These are phyloP conservation scores for Tetranychus truncatus DNA, from an alignment of 2,888 invertebrate species.

Conservation along the genomic window DNA sequence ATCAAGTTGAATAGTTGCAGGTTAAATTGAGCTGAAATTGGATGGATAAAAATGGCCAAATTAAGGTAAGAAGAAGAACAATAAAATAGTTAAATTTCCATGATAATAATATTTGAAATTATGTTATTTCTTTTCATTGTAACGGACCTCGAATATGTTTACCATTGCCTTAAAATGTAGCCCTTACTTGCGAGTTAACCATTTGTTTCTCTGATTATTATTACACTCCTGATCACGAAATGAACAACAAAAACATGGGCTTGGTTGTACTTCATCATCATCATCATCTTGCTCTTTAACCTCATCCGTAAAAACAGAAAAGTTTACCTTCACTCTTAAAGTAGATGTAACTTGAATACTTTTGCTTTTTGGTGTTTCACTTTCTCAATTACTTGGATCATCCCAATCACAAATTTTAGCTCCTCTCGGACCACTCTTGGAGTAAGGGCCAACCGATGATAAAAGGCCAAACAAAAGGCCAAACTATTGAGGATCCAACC, in stretches of 20 bases:
- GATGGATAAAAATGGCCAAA: too few relatives aligned
- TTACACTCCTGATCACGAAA: neutral
- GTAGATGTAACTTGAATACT: neutral
- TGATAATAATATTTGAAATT: neutral
- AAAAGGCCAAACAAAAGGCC: neutral
- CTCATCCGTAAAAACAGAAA: neutral
- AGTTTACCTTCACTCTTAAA: neutral
- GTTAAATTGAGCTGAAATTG: too few relatives aligned
- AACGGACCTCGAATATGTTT: too few relatives aligned
- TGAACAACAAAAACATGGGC: neutral
- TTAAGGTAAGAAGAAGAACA: too few relatives aligned
- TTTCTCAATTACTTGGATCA: neutral
- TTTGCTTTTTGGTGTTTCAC: too few relatives aligned
- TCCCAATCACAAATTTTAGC: neutral
- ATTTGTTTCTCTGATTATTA: neutral
- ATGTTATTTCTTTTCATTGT: neutral
- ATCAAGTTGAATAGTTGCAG: too few relatives aligned
- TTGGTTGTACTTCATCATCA: neutral
- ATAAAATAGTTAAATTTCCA: too few relatives aligned
- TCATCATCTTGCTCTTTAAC: neutral
- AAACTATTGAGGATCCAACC: too few relatives aligned
- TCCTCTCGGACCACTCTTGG: neutral
- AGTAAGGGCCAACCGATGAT: neutral
- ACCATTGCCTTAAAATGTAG: neutral
- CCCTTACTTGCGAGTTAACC: neutral